Base-by-base conservation (phyloP, 2,113 vertebrate genomes). In the Tauraco erythrolophus region DNA sequence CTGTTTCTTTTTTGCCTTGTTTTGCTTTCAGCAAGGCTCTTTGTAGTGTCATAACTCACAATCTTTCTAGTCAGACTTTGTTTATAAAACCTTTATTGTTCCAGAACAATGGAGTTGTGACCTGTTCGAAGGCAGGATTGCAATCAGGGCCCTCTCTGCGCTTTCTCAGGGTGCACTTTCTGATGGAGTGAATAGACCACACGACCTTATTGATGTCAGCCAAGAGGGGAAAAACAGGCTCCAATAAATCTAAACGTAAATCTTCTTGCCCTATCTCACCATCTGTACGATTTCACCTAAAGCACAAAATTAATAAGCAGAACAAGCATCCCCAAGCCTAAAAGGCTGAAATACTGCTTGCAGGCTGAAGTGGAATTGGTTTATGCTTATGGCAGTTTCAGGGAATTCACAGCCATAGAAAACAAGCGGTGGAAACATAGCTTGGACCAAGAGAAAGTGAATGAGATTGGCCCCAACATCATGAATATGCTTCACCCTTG, bases 81-180 rank as follows among this genome's bases (percentile, higher is more conserved):
- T 96, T 97, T 95, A 85, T 91, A 95, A 92, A 97, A 89, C 93
- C 80, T 56, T 89, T 66, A 89, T 96, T 97, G 94, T 97, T 91
- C 31, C 82, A 82, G 84, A 91, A 96, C 94, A 97, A 97, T 92
- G 82, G 74, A 91, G 65, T 50, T 85, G 89, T 97, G 96, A 95
- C 92, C 97, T 92, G 84, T 69, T 92, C 0, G 2, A 91, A 89
- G 65, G 77, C 93, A 95, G 92, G 87, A 75, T 28, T 65, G 89
- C 94, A 84, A 79, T 46, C 87, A 37, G 53, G 65, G 81, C 80
- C 77, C 54, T 94, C 77, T 91, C 81, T 1, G 1, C 69, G 94
- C 96, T 96, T 96, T 96, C 97, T 97, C 95, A 97, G 91, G 92
- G 89, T 82, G 84, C 65, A 57, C 41, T 95, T 92, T 95, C 84